Evolutionary conservation across 2,797 vertebrate genomes (phyloP).

Genomic region (Tragopan temminckii): DNA sequence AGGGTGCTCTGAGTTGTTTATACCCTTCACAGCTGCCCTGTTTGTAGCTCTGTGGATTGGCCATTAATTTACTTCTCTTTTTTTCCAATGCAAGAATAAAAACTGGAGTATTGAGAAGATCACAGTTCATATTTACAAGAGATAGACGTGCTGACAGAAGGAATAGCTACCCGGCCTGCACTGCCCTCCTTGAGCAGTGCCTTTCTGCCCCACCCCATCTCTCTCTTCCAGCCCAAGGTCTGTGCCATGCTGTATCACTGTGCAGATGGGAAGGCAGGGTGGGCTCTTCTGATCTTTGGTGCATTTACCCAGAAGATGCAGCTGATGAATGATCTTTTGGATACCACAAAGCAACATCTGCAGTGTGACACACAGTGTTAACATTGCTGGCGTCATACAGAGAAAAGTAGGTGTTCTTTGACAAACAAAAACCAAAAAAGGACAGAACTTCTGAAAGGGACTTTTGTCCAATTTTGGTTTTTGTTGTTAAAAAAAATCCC

Average conservation of each 20-base stretch:
- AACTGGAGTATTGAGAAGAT: neutral
- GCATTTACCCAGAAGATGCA: neutral
- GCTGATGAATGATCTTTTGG: neutral
- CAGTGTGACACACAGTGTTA: neutral
- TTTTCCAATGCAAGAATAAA: neutral
- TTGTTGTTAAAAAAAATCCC: neutral
- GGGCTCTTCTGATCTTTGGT: neutral
- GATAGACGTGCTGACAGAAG: neutral
- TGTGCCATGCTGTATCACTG: neutral
- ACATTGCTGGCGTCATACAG: neutral
- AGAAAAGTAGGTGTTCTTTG: neutral
- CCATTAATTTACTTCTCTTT: constrained; percentile 7
- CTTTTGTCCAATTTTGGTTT: neutral
- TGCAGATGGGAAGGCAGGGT: neutral
- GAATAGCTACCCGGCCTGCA: neutral
- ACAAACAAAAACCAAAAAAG: neutral
- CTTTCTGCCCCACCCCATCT: neutral
- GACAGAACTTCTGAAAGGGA: neutral
- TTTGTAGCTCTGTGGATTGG: neutral
- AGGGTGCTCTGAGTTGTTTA: neutral
- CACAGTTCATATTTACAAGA: neutral
- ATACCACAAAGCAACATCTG: neutral
- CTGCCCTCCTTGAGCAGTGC: neutral
- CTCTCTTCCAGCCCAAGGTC: neutral
- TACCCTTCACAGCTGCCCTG: neutral